Base-by-base conservation (phyloP, 2,113 vertebrate species). In the Typhlomys cinereus region DNA sequence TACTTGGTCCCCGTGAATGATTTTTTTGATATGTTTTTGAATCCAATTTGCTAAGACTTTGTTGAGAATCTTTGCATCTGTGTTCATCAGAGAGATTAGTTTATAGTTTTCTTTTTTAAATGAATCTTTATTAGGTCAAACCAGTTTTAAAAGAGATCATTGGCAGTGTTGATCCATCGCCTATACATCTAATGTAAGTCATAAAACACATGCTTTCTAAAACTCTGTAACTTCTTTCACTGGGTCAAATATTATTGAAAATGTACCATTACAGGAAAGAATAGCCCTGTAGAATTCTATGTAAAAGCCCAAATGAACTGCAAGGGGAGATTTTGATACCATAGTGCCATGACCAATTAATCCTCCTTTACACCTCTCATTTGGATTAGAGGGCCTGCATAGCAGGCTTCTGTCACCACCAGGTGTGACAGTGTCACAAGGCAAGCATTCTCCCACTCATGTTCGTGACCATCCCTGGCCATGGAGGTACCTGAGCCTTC, bases 171-270 rank as follows among this genome's bases (percentile, higher is more conserved):
- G 18, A 6, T 69, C 15, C n/a, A 66, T 73, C 39, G 7, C 46
- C 85, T 61, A 0, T 88, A 74, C 80, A 69, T 57, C n/a, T 79
- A 66, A 34, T 13, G 0, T 75, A 91, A 89, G 31, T 61, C 89
- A 7, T 34, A 15, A 17, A 70, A 34, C 48, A 52, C 6, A 8
- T 25, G 54, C 52, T 29, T 69, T 36, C 36, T 31, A 34, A 18
- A 25, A n/a, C 57, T 74, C 66, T 36, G 1, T 75, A 84, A 41
- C 7, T 39, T 91, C 67, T 48, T 10, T 85, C 57, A 52, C 52
- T 64, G 39, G 12, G 12, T 41, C 50, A 85, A 82, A 76, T 86
- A 76, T 39, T 66, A 85, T 36, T 90, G 52, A 74, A 90, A 87
- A 90, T 83, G 12, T 66, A 66, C 66, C 75, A 6, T 85, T 52